Evolutionary conservation across 2,888 invertebrate species (phyloP), one percentile per base, ranked within the genome.

Genomic region (Aspidiotus rigidus): DNA sequence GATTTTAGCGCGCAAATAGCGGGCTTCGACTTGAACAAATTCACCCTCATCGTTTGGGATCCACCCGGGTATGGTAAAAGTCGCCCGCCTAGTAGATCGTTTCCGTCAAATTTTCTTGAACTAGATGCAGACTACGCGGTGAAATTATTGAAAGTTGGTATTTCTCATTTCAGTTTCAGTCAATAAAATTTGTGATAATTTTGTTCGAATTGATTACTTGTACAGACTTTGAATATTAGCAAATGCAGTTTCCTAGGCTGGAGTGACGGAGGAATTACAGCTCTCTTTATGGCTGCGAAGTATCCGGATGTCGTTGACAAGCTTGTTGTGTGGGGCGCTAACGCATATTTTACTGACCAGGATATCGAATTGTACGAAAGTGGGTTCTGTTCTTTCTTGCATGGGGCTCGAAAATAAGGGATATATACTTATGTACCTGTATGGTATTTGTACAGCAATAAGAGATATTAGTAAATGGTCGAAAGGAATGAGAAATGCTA

Each of bases 1-100:
- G 91, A 93, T 77, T 93, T 92, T 75, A 85, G 83, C 73, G 87
- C 89, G 0, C 90, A 90, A 79, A 80, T 90, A 9, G 84, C 87
- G 74, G 81, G 85, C 70, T 78, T 90, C 44, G 80, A 86, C 76
- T 79, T 77, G 72, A 78, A 81, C 2, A 83, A 84, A 75, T 84
- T 87, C 73, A 86, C 85, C 1, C 73, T 87, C 40, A 77, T 87
- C 9, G 88, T 84, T 0, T 90, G 88, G 89, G 93, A 94, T 78
- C 92, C 93, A 0, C 89, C 90, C 0, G 93, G 93, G 0, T 93
- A 90, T 79, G 93, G 93, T 0, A 84, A 85, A 71, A 92, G 91
- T 71, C 82, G 87, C 72, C 93, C 92, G 0, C 91, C 91, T 0
- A 80, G 84, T 39, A 82, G 88, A 72, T 80, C 83, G n/a, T 93